Conservation (phyloP, 2,888 invertebrate species). For the Mythimna ferrago region DNA sequence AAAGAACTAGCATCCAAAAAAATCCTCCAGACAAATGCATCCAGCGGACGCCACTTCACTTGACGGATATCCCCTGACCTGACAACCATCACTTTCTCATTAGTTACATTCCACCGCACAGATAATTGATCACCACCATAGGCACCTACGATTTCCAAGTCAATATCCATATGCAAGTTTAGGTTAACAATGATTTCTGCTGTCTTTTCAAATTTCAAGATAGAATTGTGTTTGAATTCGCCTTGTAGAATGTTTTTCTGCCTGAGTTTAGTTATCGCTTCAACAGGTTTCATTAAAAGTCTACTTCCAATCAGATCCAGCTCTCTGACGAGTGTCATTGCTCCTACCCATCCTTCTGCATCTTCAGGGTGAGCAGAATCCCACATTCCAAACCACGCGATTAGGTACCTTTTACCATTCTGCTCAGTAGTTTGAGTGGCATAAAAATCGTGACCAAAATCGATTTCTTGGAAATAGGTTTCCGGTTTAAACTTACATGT, state of each 20-base stretch:
- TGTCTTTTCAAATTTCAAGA: conserved; percentile 75
- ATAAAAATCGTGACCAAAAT: conserved; percentile 87
- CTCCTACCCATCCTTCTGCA: conserved; percentile 85
- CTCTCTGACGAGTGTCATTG: conserved; percentile 83
- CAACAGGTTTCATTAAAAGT: conserved; percentile 79
- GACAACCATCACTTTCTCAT: conserved; percentile 77
- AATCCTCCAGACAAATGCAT: conserved; percentile 75
- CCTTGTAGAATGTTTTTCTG: conserved; percentile 67
- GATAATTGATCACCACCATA: conserved; percentile 72
- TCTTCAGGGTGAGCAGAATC: conserved; percentile 79
- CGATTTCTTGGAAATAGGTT: conserved; percentile 81
- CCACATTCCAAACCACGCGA: conserved; percentile 4
- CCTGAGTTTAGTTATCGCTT: conserved; percentile 35
- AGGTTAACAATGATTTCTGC: conserved; percentile 78
- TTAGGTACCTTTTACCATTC: conserved; percentile 76
- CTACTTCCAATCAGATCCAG: conserved; percentile 74
- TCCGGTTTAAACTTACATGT: conserved; percentile 65
- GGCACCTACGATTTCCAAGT: conserved; percentile 75
- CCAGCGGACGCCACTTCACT: conserved; percentile 80
- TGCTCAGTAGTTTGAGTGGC: conserved; percentile 82
- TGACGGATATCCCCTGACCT: conserved; percentile 80
- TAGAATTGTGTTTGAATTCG: conserved; percentile 62
- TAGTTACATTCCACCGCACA: conserved; percentile 72
- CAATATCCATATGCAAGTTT: conserved; percentile 72
- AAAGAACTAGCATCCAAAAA: conserved; percentile 85